Conservation (phyloP, 2,888 invertebrate genomes). For the Drosophila nr. perissopoda region DNA sequence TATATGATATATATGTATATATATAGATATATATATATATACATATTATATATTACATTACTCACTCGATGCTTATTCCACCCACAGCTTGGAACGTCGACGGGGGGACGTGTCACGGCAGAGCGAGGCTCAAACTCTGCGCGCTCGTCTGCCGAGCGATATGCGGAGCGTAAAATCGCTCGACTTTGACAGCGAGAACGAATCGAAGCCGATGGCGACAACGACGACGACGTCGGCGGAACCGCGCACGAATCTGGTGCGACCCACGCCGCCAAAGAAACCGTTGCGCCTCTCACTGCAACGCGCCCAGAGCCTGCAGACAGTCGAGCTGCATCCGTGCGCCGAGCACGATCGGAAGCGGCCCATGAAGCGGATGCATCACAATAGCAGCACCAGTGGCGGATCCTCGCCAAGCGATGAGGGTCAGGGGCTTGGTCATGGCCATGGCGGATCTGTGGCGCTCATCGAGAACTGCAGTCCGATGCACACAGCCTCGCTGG, state of each 20-base stretch:
- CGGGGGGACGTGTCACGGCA: slow-evolving; percentile 74
- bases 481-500: slow-evolving; percentile 83
- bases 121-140: slow-evolving; percentile 67
- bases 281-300: slow-evolving; percentile 93
- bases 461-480: slow-evolving; percentile 82
- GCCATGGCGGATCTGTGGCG: slow-evolving; percentile 1
- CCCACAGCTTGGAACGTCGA: slow-evolving; percentile 75
- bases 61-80: not conserved
- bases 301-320: slow-evolving; percentile 92
- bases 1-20: not conserved
- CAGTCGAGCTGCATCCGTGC: slow-evolving; percentile 86
- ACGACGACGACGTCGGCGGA: slow-evolving; percentile 43
- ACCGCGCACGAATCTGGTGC: slow-evolving; percentile 84
- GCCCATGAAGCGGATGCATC: slow-evolving; percentile 83
- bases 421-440: slow-evolving; percentile 27
- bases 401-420: slow-evolving; percentile 60
- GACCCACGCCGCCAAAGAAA: slow-evolving; percentile 94
- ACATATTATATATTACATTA: not conserved
- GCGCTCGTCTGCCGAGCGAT: slow-evolving; percentile 75
- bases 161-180: slow-evolving; percentile 89
- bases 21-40: not conserved
- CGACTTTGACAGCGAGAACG: slow-evolving; percentile 92
- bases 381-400: slow-evolving; percentile 64
- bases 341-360: slow-evolving; percentile 83
- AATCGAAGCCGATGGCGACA: slow-evolving; percentile 70